Evolutionary conservation across 2,797 vertebrate species (phyloP).

Genomic region (Sciurus vulgaris): DNA sequence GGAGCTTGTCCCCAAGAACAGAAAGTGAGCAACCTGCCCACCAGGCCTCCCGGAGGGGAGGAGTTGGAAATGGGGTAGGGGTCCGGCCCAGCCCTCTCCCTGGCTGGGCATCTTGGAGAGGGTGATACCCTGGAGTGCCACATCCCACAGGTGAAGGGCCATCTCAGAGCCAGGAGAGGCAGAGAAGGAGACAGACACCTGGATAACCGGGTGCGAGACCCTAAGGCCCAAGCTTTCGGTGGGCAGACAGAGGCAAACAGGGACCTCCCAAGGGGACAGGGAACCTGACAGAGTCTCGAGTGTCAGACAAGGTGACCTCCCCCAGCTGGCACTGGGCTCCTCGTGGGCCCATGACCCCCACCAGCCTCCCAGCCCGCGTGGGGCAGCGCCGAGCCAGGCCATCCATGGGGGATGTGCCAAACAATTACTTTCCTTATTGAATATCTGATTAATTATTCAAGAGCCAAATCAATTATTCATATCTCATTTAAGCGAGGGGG

Average conservation of each 20-base stretch:
- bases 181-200: neutral
- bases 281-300: neutral
- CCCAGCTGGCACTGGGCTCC: conserved; percentile 78
- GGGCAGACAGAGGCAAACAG: neutral
- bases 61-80: neutral
- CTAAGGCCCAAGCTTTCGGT: neutral
- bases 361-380: conserved; percentile 77
- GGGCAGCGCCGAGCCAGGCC: conserved; percentile 87
- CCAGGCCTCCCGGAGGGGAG: fast-evolving
- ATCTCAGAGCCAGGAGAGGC: neutral
- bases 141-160: neutral
- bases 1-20: neutral
- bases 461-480: conserved; percentile 91
- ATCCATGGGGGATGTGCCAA: conserved; percentile 89
- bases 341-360: conserved; percentile 76
- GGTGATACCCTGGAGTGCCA: fast-evolving
- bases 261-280: neutral
- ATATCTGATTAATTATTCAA: conserved; percentile 92
- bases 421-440: conserved; percentile 93
- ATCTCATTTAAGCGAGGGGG: conserved; percentile 89
- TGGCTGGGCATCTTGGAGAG: neutral
- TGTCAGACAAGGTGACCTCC: conserved; percentile 88
- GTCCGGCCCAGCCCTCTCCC: neutral
- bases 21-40: neutral
- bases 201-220: neutral